Evolutionary conservation across 2,113 vertebrate species (phyloP), one percentile per base, ranked within the genome.

Genomic region (Heptranchias perlo): DNA sequence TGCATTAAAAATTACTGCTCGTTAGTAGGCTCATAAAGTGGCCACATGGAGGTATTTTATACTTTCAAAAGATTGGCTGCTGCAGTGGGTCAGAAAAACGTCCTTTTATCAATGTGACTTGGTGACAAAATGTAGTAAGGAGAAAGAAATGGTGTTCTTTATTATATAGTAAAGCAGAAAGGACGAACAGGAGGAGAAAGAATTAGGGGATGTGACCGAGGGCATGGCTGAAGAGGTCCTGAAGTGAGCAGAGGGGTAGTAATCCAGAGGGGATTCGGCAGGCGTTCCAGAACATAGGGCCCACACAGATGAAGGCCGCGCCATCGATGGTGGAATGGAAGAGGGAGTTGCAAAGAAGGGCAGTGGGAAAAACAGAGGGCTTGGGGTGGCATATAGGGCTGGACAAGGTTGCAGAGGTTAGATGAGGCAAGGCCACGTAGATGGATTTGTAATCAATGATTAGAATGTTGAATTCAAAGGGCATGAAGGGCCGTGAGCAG

Each of bases 1-100:
- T 8, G 23, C 62, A 65, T 28, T 65, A 64, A 65, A 91, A 94
- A 94, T 94, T 44, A 94, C 39, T 13, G 39, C 23, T 25, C 0
- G 61, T 23, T 25, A 94, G 8, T 11, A 94, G 39, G 16, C 61
- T 47, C 64, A 25, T 54, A 94, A 64, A 65, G 52, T 47, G 21
- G 92, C n/a, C 92, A 65, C 58, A 52, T 94, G 92, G 92, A 65
- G 61, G 47, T 65, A 65, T 28, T 49, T 28, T 94, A 94, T 47
- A 47, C 62, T 47, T 47, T 94, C 23, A 14, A 54, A 47, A 94
- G 87, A 35, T 52, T 91, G 49, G 31, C 10, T 58, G 8, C 49
- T 49, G 86, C 25, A 52, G 28, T 91, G 87, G 28, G 35, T 58
- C 61, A 54, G 25, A 91, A 28, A 89, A 52, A 31, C 0, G 0